phyloP scores from a whole-genome alignment of 2,888 invertebrate genomes.

The Celastrina argiolus region DNA sequence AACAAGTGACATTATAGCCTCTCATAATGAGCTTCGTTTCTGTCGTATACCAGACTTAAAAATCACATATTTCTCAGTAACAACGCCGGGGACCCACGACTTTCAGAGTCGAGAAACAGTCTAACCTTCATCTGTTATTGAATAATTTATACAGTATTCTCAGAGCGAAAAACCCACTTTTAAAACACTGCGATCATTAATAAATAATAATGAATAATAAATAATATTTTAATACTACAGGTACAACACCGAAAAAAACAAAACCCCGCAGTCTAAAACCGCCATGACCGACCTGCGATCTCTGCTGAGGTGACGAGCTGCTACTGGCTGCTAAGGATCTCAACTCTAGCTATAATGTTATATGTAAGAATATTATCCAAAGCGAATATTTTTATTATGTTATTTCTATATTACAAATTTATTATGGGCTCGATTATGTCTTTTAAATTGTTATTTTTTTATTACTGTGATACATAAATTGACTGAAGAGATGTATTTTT shows the following conservation, averaged over 20 bases:
- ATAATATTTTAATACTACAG: conserved; percentile 41
- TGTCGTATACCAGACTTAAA: no score
- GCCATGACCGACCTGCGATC: conserved; percentile 63
- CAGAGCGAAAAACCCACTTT: no score
- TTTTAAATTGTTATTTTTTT: conserved; percentile 25
- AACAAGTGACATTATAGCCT: no score
- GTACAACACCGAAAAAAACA: conserved; percentile 63
- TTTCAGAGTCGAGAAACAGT: no score
- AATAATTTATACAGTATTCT: no score
- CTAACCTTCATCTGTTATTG: no score
- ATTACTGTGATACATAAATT: conserved; percentile 65
- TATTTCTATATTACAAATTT: neutral
- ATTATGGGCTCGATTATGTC: conserved; percentile 13
- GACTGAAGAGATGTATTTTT: conserved; percentile 61
- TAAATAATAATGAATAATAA: neutral
- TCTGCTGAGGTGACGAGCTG: conserved; percentile 58
- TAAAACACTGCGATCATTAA: no score
- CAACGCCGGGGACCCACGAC: no score
- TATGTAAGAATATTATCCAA: conserved; percentile 28
- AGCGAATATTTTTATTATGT: conserved; percentile 24
- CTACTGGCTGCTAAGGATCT: conserved; percentile 32
- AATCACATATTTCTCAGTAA: no score
- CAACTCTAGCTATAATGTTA: conserved; percentile 18
- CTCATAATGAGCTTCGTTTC: no score
- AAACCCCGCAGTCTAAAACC: conserved; percentile 55